Evolutionary conservation across 2,113 vertebrate genomes (phyloP).

Genomic region (Chaetura pelagica): DNA sequence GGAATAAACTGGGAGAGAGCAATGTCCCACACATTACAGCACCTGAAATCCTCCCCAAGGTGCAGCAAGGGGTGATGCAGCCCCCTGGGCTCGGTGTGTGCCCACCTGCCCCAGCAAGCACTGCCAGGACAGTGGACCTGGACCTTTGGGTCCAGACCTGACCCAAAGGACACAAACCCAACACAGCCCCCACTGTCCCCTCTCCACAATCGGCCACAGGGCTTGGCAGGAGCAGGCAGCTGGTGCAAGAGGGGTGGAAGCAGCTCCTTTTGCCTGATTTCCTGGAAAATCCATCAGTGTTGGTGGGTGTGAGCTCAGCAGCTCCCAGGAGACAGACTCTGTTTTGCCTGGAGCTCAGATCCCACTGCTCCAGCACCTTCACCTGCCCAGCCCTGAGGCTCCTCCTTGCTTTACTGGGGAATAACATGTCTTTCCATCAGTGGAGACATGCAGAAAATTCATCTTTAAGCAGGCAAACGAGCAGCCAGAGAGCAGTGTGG

Average conservation of each 20-base stretch:
- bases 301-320: neutral
- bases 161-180: neutral
- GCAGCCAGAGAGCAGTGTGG: neutral
- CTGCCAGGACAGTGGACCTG: too few relatives aligned
- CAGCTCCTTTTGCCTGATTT: neutral
- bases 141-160: too few relatives aligned
- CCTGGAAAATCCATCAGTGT: neutral
- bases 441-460: neutral
- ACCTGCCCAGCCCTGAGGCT: neutral
- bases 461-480: neutral
- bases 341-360: neutral
- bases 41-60: neutral
- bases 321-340: neutral
- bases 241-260: neutral
- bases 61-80: fast-evolving
- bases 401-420: neutral
- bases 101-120: too few relatives aligned
- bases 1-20: neutral
- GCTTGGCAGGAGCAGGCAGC: neutral
- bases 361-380: neutral
- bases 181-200: neutral
- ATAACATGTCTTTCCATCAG: neutral
- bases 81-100: neutral
- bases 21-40: fast-evolving
- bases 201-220: fast-evolving